phyloP scores from a whole-genome alignment of 2,888 invertebrate genomes.

The Trissolcus japonicus region DNA sequence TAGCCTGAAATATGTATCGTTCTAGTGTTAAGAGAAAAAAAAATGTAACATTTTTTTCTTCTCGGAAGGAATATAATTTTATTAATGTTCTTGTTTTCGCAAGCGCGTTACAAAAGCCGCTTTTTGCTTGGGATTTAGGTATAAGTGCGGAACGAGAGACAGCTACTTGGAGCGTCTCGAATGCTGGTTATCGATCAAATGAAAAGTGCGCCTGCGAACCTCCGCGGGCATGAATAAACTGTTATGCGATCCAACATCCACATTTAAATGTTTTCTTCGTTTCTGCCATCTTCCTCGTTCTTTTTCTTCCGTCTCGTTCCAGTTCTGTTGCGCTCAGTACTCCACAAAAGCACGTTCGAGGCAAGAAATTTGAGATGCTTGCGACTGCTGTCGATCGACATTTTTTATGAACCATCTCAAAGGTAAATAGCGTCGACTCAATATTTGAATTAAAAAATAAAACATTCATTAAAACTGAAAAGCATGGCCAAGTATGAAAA shows the following conservation, averaged over 20 bases:
- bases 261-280: slow-evolving; percentile 54
- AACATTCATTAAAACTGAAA: no score
- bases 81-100: neutral
- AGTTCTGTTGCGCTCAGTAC: slow-evolving; percentile 46
- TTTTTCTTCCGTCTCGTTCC: slow-evolving; percentile 54
- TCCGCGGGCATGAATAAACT: slow-evolving; percentile 70
- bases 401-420: slow-evolving; percentile 48
- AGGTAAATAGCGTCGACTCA: slow-evolving; percentile 49
- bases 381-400: slow-evolving; percentile 55
- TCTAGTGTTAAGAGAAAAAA: no score
- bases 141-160: slow-evolving; percentile 46
- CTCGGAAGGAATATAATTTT: neutral
- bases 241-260: slow-evolving; percentile 68
- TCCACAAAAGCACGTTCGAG: slow-evolving; percentile 61
- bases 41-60: no score
- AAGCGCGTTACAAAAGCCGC: slow-evolving; percentile 18
- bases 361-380: slow-evolving; percentile 69
- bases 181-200: slow-evolving; percentile 65
- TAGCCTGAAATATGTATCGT: no score
- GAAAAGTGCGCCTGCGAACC: slow-evolving; percentile 63
- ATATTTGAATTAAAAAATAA: slow-evolving; percentile 50
- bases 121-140: slow-evolving; percentile 50
- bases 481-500: no score
- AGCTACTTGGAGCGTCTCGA: slow-evolving; percentile 49
- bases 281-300: slow-evolving; percentile 6